Evolutionary conservation across 2,797 vertebrate genomes (phyloP), one percentile per base, ranked within the genome.

Genomic region (Monodelphis domestica): DNA sequence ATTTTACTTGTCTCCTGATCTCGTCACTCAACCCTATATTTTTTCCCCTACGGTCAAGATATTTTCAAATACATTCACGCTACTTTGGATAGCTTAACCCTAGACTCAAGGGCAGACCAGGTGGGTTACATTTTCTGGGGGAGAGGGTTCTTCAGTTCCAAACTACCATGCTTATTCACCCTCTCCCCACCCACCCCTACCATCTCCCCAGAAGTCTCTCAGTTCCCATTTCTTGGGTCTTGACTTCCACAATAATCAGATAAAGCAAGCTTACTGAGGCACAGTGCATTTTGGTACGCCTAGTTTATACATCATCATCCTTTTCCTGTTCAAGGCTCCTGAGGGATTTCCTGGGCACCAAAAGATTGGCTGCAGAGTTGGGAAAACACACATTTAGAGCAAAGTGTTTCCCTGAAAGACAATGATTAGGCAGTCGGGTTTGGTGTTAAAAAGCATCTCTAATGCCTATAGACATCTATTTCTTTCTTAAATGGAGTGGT

Each of bases 161-260:
- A 78, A 78, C 11, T 12, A 45, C 10, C 9, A 21, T 84, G 38
- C 70, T 15, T 26, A 84, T 38, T 84, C 70, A 84, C 38, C 3
- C 38, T 89, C 28, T 11, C 38, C 78, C 51, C 53, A 24, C 78
- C n/a, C 54, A 28, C 63, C 50, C 11, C 56, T 53, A n/a, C 5
- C 12, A 51, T 91, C 92, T 95, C 94, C 87, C 84, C 97, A 95
- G 97, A 96, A 54, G 1, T 11, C 70, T 84, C 70, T 84, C 38
- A 50, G 21, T 30, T 59, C 92, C 93, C 95, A 56, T 5, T 93
- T 90, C 89, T 93, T 94, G 14, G 89, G 54, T 38, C 14, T 26
- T 89, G 1, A 33, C 28, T 92, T 93, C 53, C 38, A 63, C 29
- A 33, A 0, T 55, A 50, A 29, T 57, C 94, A 93, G 89, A 89